Conservation (phyloP, 2,113 vertebrate species). For the Sinocyclocheilus grahami region DNA sequence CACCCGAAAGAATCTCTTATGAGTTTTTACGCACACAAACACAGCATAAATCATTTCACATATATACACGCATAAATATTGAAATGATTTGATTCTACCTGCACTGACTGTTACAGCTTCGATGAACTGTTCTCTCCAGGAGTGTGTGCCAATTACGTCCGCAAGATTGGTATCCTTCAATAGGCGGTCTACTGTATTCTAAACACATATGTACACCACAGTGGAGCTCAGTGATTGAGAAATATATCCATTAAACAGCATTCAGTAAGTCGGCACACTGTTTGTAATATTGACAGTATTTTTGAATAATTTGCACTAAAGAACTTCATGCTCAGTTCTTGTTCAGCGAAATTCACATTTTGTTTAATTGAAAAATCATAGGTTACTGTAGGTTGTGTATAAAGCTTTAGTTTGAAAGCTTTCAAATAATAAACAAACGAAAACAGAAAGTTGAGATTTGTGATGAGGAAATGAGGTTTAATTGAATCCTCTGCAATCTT, state of each 20-base stretch:
- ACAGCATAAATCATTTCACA: background rate
- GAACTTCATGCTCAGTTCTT: background rate
- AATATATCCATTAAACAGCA: background rate
- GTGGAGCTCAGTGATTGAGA: background rate
- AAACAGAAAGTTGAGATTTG: background rate
- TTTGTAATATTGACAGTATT: background rate
- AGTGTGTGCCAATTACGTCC: conserved; percentile 85
- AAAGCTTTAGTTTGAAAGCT: background rate
- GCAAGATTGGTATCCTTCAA: conserved; percentile 91
- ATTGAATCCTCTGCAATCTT: background rate
- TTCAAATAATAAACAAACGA: background rate
- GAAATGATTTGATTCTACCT: conserved; percentile 70
- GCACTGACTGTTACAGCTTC: conserved; percentile 89
- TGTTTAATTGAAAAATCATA: background rate
- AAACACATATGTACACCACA: conserved; percentile 37
- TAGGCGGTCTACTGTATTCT: conserved; percentile 92
- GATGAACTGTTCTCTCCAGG: conserved; percentile 91
- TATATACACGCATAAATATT: conserved; percentile 14
- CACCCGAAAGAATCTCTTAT: background rate
- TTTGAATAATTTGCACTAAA: background rate
- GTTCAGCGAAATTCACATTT: background rate
- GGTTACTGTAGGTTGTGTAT: background rate
- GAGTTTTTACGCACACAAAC: background rate
- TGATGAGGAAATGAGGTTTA: background rate
- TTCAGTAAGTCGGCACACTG: background rate